Base-by-base conservation (phyloP, 2,797 vertebrate species). In the Hippoglossus hippoglossus region DNA sequence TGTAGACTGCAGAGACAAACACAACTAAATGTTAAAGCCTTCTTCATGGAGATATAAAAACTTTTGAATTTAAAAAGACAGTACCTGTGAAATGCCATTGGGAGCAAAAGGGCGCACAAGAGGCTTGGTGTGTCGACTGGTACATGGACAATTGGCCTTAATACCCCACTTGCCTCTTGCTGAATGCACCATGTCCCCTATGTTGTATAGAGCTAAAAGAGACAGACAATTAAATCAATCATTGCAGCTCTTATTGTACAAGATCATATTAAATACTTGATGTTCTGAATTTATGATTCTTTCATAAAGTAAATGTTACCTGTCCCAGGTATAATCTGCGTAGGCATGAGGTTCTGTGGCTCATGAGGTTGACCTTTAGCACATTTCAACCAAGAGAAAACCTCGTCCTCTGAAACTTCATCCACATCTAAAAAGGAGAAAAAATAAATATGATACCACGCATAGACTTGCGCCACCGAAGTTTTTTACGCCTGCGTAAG, bases 121-220 rank as follows among this genome's bases (percentile, higher is more conserved):
- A 0, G 97, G 96, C 93, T 97, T 99, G 73, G 86, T 96, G 81
- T 99, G 96, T 79, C 97, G 95, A 93, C 92, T 99, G 85, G 97
- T 96, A 88, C 98, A 99, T 0, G 98, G 98, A 83, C 98, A 99
- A 56, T 99, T 99, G 13, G 98, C 98, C 94, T 99, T 99, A 87
- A 99, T 99, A 71, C 98, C 98, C 98, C 98, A 99, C 75, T 99
- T 99, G 65, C 98, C 98, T 87, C 98, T 95, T 26, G 97, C 97
- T 84, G 97, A 95, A 65, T 99, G 98, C 75, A 99, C 98, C 98
- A 99, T 97, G 87, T 99, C 98, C 79, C 98, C 98, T 82, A 99
- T 99, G 92, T 97, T 99, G 89, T 99, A 99, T 77, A 99, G 96
- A 41, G 98, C 98, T 99, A 67, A 85, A 62, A 15, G 13, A 76